Percentiles rank a stretch among this genome's conserved stretches.
Evolutionary conservation across 2,113 vertebrate species (phyloP).

Genomic region (Anhinga rufa): DNA sequence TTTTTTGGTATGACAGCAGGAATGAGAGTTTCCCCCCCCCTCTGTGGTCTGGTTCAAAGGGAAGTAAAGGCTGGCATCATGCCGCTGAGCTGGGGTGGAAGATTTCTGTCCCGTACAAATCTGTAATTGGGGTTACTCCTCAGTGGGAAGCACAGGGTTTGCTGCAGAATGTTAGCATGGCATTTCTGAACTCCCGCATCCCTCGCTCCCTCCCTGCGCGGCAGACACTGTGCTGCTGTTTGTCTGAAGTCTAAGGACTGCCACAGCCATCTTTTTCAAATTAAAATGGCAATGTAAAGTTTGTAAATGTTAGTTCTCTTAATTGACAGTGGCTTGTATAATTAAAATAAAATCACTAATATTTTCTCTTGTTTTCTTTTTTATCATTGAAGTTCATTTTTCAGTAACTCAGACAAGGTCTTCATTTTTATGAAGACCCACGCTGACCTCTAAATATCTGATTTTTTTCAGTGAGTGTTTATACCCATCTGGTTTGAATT

Average conservation of each 20-base stretch:
- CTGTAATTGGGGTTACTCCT: conserved; percentile 28
- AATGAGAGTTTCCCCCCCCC: neutral
- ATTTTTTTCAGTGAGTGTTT: conserved; percentile 74
- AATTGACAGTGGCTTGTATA: conserved; percentile 67
- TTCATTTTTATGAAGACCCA: conserved; percentile 79
- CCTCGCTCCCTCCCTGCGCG: neutral
- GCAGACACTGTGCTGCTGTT: conserved; percentile 12
- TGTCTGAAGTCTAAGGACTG: conserved; percentile 50
- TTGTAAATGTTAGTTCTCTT: conserved; percentile 72
- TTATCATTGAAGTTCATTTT: conserved; percentile 66
- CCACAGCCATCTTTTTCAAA: conserved; percentile 63
- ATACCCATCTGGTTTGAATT: conserved; percentile 85
- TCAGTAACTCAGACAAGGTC: conserved; percentile 73
- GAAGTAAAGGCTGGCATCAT: conserved; percentile 27
- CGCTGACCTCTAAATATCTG: conserved; percentile 76
- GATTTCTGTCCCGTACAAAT: conserved; percentile 54
- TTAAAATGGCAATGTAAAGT: conserved; percentile 68
- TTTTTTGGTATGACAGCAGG: conserved; percentile 16
- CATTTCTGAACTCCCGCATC: conserved; percentile 15
- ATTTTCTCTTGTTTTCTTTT: conserved; percentile 66
- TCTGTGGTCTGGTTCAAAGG: conserved; percentile 56
- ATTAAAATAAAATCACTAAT: conserved; percentile 73
- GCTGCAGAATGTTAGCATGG: neutral
- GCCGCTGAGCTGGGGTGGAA: neutral
- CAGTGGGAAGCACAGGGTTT: conserved; percentile 28